Conservation (phyloP, 2,797 vertebrate genomes). For the Odontamblyopus rebecca region DNA sequence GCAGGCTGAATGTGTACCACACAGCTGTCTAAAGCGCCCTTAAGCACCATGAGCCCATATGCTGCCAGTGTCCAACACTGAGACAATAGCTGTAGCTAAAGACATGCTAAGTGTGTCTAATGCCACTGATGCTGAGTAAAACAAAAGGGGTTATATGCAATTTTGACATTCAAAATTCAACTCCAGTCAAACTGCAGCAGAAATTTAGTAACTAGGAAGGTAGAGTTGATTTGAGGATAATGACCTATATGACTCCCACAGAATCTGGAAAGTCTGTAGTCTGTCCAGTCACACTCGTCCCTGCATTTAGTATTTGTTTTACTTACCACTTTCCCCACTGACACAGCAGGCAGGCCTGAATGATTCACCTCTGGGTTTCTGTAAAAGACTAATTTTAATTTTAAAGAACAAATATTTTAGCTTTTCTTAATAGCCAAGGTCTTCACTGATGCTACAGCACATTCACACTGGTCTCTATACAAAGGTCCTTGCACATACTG, state of each 20-base stretch:
- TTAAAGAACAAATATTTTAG: not conserved
- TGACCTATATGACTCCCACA: not conserved
- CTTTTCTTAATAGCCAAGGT: not conserved
- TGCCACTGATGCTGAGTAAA: not conserved
- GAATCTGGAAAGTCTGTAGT: not conserved
- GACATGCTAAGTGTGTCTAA: not conserved
- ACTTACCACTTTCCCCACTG: not conserved
- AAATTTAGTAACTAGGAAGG: too few relatives aligned
- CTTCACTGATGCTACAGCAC: constrained; percentile 8
- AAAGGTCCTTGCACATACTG: constrained; percentile 46
- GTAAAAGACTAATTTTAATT: not conserved
- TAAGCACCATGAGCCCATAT: constrained; percentile 49
- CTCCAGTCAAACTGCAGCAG: not conserved
- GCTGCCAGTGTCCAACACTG: constrained; percentile 52
- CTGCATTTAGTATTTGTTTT: not conserved
- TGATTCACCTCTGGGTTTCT: not conserved
- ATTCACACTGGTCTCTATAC: constrained; percentile 22
- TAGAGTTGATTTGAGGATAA: not conserved
- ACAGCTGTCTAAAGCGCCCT: constrained; percentile 73
- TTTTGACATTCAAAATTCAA: constrained; percentile 14
- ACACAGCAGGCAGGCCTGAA: constrained; percentile 1
- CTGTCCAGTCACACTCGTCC: not conserved
- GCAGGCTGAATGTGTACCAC: constrained; percentile 74
- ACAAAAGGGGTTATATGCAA: constrained; percentile 4
- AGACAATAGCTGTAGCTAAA: constrained; percentile 39